Percentiles rank a stretch among this genome's conserved stretches.
Conservation (phyloP, 92 coral and sea anemone genomes). For the Muricea muricata region DNA sequence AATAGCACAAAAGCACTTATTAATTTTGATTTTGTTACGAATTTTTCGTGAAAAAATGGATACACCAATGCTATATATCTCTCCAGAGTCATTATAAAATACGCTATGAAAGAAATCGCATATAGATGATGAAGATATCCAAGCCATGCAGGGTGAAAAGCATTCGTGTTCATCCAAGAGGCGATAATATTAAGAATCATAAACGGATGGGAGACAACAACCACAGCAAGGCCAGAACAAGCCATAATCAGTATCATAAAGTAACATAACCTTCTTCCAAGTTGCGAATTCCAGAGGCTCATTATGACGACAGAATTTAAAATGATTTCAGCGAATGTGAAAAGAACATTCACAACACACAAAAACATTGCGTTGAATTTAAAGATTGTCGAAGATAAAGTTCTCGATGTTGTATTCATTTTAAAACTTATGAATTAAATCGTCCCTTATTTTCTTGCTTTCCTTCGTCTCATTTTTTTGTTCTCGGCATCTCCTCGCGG, state of each 20-base stretch:
- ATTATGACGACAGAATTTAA: constrained; percentile 1
- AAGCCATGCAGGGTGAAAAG: neutral
- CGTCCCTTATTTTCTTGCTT: too few relatives aligned
- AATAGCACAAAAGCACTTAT: neutral
- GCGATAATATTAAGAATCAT: neutral
- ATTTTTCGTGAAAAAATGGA: constrained; percentile 26
- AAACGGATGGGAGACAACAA: neutral
- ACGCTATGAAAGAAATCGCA: neutral
- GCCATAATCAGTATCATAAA: neutral
- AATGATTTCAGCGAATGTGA: neutral
- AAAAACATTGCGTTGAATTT: neutral
- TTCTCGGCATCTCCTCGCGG: too few relatives aligned
- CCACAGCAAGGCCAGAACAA: neutral
- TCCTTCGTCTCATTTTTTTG: too few relatives aligned
- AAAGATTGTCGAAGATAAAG: too few relatives aligned
- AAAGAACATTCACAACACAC: neutral
- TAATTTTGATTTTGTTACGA: neutral
- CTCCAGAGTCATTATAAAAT: constrained; percentile 40
- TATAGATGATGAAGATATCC: neutral
- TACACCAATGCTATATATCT: constrained; percentile 50
- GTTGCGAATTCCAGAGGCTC: neutral
- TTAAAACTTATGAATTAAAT: too few relatives aligned
- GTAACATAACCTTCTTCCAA: neutral
- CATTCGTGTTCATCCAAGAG: neutral
- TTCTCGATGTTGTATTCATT: too few relatives aligned